Evolutionary conservation across 2,888 invertebrate genomes (phyloP).

Genomic region (Caenorhabditis japonica): DNA sequence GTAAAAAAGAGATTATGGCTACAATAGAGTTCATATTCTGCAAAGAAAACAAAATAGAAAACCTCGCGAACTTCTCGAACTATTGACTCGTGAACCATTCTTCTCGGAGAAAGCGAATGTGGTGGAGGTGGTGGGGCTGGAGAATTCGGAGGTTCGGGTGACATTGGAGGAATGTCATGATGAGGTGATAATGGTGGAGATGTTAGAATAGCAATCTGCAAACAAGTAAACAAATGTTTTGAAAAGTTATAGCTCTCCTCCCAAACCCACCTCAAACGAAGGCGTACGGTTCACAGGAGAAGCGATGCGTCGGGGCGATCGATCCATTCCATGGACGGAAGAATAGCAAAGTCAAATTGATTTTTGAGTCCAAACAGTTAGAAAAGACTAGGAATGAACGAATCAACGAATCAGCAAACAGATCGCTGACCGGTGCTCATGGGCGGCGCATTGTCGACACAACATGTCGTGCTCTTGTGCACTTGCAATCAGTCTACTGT

Average conservation of each 20-base stretch:
- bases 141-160: constrained; percentile 18
- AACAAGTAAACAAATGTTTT: not conserved
- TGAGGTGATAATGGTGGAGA: constrained; percentile 50
- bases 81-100: constrained; percentile 54
- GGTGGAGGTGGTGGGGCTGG: constrained; percentile 26
- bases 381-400: too few species aligned
- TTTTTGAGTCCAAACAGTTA: too few species aligned
- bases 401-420: constrained; percentile 27
- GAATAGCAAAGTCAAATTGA: not conserved
- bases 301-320: constrained; percentile 42
- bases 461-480: constrained; percentile 40
- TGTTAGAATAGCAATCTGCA: constrained; percentile 41
- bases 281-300: constrained; percentile 50
- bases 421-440: constrained; percentile 26
- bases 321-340: constrained; percentile 42
- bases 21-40: too few species aligned
- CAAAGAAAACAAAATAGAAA: too few species aligned
- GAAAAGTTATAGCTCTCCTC: not conserved
- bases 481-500: constrained; percentile 31
- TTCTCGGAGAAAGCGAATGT: constrained; percentile 27
- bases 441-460: constrained; percentile 43
- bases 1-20: not conserved
- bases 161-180: constrained; percentile 23
- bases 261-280: constrained; percentile 44
- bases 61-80: constrained; percentile 51